Evolutionary conservation across 2,113 vertebrate genomes (phyloP), one percentile per base, ranked within the genome.

Genomic region (Aldabrachelys gigantea): DNA sequence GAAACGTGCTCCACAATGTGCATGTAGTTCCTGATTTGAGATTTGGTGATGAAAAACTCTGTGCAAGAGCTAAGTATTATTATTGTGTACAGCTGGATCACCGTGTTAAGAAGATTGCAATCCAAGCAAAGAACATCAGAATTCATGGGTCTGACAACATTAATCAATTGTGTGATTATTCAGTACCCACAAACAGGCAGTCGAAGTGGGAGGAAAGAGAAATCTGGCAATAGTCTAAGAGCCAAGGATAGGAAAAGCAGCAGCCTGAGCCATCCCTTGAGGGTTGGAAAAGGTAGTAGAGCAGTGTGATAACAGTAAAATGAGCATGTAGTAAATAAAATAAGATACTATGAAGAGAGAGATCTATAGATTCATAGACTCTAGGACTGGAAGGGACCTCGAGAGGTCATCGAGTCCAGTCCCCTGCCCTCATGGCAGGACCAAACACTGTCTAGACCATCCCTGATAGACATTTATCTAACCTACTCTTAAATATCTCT

Each of bases 271-370:
- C 41, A 38, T 35, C 49, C 21, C 0, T 6, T 0, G n/a, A 78
- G 72, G 8, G 0, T 1, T 27, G 29, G 0, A 31, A 54, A 8
- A 31, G 50, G 47, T 22, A 80, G 54, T 10, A 16, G 62, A n/a
- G 21, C n/a, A 44, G n/a, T 41, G 16, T 16, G 53, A 44, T 5
- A 82, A 57, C 14, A 27, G 44, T 1, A 50, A 49, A 53, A 8
- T 80, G 57, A 24, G 38, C 0, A 0, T 3, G 31, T 41, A 54
- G 69, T 0, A 16, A 3, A 79, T 0, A 4, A 62, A 17, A 41
- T n/a, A 14, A 0, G 1, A 6, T 10, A 17, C 22, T 35, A 44
- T 41, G 24, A 76, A 79, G 84, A 72, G 54, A 22, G 54, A 22
- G 0, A 4, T 1, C 4, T 4, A 6, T n/a, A n/a, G n/a, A n/a